These are phyloP conservation scores for Brachystomella parvula DNA, from an alignment of 1,140 invertebrate genomes.

Conservation along the genomic window DNA sequence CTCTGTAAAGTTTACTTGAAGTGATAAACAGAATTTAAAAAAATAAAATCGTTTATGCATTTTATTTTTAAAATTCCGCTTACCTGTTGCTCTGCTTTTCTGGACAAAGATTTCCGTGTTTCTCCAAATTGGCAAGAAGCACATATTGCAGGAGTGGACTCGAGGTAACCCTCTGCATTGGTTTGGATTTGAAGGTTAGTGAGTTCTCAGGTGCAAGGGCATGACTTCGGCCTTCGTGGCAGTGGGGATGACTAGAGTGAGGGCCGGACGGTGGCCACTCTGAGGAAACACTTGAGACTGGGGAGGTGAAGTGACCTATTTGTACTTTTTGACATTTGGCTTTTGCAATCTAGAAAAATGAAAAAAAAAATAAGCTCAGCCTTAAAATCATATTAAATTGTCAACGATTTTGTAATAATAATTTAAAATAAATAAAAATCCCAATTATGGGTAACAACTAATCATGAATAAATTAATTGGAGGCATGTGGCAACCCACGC, in stretches of 20 bases:
- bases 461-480: too few species aligned
- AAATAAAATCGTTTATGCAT: too few species aligned
- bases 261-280: slow-evolving; percentile 35
- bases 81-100: not conserved
- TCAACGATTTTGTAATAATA: not conserved
- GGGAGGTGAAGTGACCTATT: slow-evolving; percentile 33
- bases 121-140: slow-evolving; percentile 22
- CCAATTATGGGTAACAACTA: too few species aligned
- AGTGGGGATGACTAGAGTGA: slow-evolving; percentile 28
- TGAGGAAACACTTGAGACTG: slow-evolving; percentile 34
- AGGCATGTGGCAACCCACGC: too few species aligned
- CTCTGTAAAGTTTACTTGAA: not conserved
- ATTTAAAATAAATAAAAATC: not conserved
- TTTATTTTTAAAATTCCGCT: slow-evolving; percentile 2
- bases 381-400: not conserved
- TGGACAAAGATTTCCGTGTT: not conserved
- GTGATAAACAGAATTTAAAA: not conserved
- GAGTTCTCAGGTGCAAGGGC: not conserved
- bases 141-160: slow-evolving; percentile 30
- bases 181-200: not conserved
- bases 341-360: slow-evolving; percentile 32
- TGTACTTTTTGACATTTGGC: slow-evolving; percentile 36
- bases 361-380: slow-evolving; percentile 6
- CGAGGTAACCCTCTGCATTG: slow-evolving; percentile 14
- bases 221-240: slow-evolving; percentile 23